Evolutionary conservation across 2,888 invertebrate genomes (phyloP), one percentile per base, ranked within the genome.

Genomic region (Meteorus colon): DNA sequence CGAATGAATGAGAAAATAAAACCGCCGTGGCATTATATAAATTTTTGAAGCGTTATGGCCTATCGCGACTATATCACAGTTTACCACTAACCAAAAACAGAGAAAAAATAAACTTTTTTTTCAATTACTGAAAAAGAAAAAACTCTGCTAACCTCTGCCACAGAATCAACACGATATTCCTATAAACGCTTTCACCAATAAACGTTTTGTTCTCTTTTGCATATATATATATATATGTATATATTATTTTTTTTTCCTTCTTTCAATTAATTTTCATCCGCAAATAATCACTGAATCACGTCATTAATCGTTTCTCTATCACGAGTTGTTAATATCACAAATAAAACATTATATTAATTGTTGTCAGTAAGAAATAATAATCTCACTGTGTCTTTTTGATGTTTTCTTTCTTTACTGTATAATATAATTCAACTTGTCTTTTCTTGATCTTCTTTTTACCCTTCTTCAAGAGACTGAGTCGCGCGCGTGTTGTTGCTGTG

Each of bases 61-160:
- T 70, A 59, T 59, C 59, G 37, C 70, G 70, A 55, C 70, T 70
- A 37, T 70, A 70, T 70, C 70, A 70, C 70, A 70, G 41, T 70
- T 70, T 60, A 55, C 70, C 70, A 70, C 60, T 70, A 34, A 70
- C 27, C 27, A 48, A 29, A 31, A 63, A 31, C 2, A 63, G 6
- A 24, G 10, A 62, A 27, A 5, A 24, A 62, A 63, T 31, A 63
- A 55, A 31, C 31, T 48, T 51, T 68, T 68, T 69, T 19, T 51
- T 16, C 12, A 45, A 27, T 24, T n/a, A 62, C 16, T 4, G 24
- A 24, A 24, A 24, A 24, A 27, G 19, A 59, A 62, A 19, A 19
- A 63, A 63, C 51, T 34, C n/a, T n/a, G 34, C 34, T 70, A 70
- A 70, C 70, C 63, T 63, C 63, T n/a, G 29, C n/a, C 55, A 37